Base-by-base conservation (phyloP, 1,140 invertebrate genomes). In the Drosophila triauraria region DNA sequence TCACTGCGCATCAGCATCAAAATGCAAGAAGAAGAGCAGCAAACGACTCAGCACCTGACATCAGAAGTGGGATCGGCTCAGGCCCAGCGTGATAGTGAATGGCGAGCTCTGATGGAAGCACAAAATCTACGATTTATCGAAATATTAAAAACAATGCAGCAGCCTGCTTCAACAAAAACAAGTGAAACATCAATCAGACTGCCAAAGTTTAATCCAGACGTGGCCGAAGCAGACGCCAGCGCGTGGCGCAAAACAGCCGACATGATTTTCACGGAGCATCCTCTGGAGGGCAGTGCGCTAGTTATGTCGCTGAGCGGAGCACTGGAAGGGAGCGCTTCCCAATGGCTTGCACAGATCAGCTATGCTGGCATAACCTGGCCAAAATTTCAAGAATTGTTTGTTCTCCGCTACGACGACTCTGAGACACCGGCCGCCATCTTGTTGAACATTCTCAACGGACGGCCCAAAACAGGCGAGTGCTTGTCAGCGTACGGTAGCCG, bases 141-240 rank as follows among this genome's bases (percentile, higher is more conserved):
- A n/a, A n/a, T n/a, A n/a, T n/a, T 38, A 54, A 54, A 54, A 54
- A 42, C 35, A 25, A 47, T 47, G 46, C 46, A 47, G 46, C 46
- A 47, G 35, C 32, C 53, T 56, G 35, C 32, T 56, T 42, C 20
- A 56, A 56, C 53, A 42, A 56, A n/a, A 30, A 30, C 6, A 38
- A 56, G 42, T 38, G 20, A 20, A 20, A 20, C 20, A 20, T 20
- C 20, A 20, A 20, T 20, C 20, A 20, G 20, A 20, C 20, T 20
- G 20, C 20, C 20, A 20, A 20, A 20, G 20, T 20, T 20, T 20
- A 20, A 20, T 20, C 20, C 20, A 20, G 20, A 56, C 17, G 51
- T 12, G 20, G 32, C 51, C 40, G 51, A 54, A 20, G 20, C 20
- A 1, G 20, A 20, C 20, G 20, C 20, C 20, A 20, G 20, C 20